These are phyloP conservation scores for Argyrosomus regius DNA, from an alignment of 2,797 vertebrate species.

Conservation along the genomic window DNA sequence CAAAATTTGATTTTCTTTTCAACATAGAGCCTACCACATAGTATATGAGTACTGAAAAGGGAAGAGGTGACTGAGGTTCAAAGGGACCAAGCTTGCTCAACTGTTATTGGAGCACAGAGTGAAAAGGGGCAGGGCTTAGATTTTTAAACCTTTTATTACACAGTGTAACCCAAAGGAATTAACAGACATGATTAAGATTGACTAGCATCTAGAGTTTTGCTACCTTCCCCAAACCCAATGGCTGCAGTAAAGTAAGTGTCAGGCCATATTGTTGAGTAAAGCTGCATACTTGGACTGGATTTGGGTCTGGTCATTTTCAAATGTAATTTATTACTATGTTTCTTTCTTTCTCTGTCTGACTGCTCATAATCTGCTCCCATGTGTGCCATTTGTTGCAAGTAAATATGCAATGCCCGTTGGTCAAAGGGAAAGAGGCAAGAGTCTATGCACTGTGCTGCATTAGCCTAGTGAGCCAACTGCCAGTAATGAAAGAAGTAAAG, in stretches of 20 bases:
- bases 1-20: too few relatives aligned
- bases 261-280: background rate
- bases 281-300: background rate
- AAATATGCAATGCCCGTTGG: background rate
- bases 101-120: too few relatives aligned
- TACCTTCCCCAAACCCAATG: background rate
- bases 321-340: conserved; percentile 3
- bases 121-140: too few relatives aligned
- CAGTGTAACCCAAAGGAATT: background rate
- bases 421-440: background rate
- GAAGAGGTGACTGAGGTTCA: too few relatives aligned
- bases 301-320: background rate
- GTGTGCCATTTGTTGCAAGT: background rate
- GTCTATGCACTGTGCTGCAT: background rate
- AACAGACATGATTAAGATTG: background rate
- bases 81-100: too few relatives aligned
- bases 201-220: background rate
- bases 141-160: background rate
- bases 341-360: background rate
- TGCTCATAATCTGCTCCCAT: conserved; percentile 5
- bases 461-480: background rate
- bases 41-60: too few relatives aligned
- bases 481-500: background rate
- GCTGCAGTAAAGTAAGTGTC: background rate
- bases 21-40: too few relatives aligned